Evolutionary conservation across 2,113 vertebrate genomes (phyloP).

Genomic region (Chamaea fasciata): DNA sequence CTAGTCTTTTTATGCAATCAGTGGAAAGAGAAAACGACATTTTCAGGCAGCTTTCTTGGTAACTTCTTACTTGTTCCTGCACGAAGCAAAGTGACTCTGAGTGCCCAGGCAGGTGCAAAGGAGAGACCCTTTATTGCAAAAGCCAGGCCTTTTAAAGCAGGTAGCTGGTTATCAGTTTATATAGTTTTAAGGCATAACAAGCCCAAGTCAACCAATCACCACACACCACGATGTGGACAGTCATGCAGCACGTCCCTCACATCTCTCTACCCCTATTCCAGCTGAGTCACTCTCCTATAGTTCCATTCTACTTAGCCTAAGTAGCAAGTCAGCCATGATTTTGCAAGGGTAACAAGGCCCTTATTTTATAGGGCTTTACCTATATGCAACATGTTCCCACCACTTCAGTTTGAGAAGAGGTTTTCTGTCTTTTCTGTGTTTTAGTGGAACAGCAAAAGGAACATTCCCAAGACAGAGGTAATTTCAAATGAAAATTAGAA

Average conservation of each 20-base stretch:
- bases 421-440: neutral
- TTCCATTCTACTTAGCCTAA: neutral
- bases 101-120: neutral
- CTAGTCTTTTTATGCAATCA: neutral
- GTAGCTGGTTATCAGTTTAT: too few species aligned
- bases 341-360: neutral
- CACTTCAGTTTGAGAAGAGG: neutral
- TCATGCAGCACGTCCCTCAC: neutral
- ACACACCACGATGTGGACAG: neutral
- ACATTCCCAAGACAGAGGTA: neutral
- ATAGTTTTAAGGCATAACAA: neutral
- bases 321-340: neutral
- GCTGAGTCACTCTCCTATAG: neutral
- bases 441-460: neutral
- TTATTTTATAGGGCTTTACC: neutral
- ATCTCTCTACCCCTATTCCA: neutral
- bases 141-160: neutral
- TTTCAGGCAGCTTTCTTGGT: neutral
- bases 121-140: too few species aligned
- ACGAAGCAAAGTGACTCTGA: accelerated
- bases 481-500: neutral
- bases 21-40: neutral
- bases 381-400: neutral
- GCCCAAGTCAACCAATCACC: neutral
- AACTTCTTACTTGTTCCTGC: neutral